These are phyloP conservation scores for Rhynchonycteris naso DNA, from an alignment of 2,797 vertebrate species.

Conservation along the genomic window DNA sequence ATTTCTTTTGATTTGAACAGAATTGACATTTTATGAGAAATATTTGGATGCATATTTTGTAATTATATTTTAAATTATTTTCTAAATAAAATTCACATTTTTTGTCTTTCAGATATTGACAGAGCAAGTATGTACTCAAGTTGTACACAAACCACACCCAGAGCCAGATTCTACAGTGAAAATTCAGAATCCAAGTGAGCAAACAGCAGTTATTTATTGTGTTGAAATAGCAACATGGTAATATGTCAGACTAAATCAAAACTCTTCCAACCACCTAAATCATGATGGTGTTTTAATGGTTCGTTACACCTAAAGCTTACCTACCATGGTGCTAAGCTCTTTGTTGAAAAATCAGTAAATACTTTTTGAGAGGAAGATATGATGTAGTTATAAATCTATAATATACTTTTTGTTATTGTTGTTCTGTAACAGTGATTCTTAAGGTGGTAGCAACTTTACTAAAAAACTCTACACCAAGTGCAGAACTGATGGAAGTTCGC, in stretches of 20 bases:
- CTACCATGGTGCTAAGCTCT: background rate
- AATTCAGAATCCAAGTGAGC: conserved; percentile 99
- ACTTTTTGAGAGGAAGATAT: background rate
- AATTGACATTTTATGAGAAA: background rate
- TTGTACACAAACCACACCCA: conserved; percentile 98
- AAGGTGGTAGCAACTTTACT: conserved; percentile 98
- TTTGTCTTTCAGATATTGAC: conserved; percentile 94
- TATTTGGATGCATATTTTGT: background rate
- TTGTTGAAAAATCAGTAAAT: background rate
- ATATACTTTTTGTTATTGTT: conserved; percentile 31
- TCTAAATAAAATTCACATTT: conserved; percentile 60
- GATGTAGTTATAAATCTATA: background rate
- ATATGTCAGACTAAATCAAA: background rate
- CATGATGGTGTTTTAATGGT: background rate
- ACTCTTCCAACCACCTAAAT: background rate
- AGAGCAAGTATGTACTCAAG: conserved; percentile 99
- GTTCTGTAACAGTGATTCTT: conserved; percentile 93
- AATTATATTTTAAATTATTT: conserved; percentile 10
- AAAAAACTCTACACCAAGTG: conserved; percentile 96
- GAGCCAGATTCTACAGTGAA: conserved; percentile 99
- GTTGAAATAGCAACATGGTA: background rate
- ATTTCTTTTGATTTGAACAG: background rate
- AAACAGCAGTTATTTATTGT: conserved; percentile 17
- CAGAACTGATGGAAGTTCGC: conserved; percentile 99
- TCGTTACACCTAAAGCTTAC: background rate